Evolutionary conservation across 2,797 vertebrate species (phyloP).

Genomic region (Sitta carolinensis): DNA sequence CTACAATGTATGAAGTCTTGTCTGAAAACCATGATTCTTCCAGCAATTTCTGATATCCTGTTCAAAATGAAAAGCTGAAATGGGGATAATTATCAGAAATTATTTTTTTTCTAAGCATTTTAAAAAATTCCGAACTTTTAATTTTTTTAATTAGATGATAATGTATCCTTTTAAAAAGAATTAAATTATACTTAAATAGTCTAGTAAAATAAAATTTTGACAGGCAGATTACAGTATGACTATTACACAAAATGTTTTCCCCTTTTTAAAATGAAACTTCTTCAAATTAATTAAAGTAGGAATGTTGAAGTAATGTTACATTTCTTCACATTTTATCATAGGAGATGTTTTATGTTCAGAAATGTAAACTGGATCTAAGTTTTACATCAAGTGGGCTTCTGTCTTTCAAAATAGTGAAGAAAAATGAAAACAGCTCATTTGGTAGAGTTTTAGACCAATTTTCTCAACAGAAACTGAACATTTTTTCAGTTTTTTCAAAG

Average conservation of each 20-base stretch:
- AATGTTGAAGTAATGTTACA: background rate
- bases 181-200: background rate
- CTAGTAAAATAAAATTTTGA: background rate
- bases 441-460: background rate
- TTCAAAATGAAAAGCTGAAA: background rate
- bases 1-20: background rate
- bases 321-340: background rate
- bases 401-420: background rate
- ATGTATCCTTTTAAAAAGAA: background rate
- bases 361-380: background rate
- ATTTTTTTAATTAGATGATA: background rate
- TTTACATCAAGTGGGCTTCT: background rate
- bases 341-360: background rate
- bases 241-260: background rate
- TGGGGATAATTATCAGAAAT: fast-evolving
- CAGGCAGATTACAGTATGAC: background rate
- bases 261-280: background rate
- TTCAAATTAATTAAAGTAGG: background rate
- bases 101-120: background rate
- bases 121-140: background rate
- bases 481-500: background rate
- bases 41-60: background rate
- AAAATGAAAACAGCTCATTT: background rate
- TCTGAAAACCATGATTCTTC: background rate
- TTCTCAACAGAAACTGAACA: background rate